Percentiles rank a stretch among this genome's conserved stretches.
phyloP scores from a whole-genome alignment of 2,888 invertebrate genomes.

The Barypeithes pellucidus region DNA sequence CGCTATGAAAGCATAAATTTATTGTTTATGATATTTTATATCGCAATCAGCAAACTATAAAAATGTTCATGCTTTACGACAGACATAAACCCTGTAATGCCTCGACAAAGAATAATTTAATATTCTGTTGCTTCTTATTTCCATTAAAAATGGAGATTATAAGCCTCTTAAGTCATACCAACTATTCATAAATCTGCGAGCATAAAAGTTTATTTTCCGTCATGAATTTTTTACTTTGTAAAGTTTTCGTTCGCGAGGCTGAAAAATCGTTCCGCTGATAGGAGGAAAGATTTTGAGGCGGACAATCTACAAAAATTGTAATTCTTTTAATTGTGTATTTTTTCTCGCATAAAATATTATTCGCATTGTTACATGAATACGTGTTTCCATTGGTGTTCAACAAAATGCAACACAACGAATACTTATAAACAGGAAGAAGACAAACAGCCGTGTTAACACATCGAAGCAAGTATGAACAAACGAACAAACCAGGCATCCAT shows the following conservation, averaged over 20 bases:
- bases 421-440: too few species aligned
- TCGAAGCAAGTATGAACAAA: too few species aligned
- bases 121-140: slow-evolving; percentile 10
- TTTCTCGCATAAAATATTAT: too few species aligned
- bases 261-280: background rate
- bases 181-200: slow-evolving; percentile 12
- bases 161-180: slow-evolving; percentile 7
- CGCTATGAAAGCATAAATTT: too few species aligned
- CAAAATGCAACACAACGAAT: too few species aligned
- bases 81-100: background rate
- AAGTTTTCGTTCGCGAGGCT: background rate
- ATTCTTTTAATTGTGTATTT: too few species aligned
- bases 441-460: too few species aligned
- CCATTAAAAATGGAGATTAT: background rate
- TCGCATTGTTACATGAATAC: too few species aligned
- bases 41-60: too few species aligned
- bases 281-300: background rate
- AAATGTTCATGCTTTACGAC: background rate
- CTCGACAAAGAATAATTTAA: background rate
- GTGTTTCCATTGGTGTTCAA: too few species aligned
- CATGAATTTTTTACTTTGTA: background rate
- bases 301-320: background rate
- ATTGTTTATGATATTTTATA: too few species aligned
- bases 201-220: slow-evolving; percentile 7
- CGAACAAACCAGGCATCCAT: too few species aligned